phyloP scores from a whole-genome alignment of 2,113 vertebrate genomes.

The Piaya cayana region DNA sequence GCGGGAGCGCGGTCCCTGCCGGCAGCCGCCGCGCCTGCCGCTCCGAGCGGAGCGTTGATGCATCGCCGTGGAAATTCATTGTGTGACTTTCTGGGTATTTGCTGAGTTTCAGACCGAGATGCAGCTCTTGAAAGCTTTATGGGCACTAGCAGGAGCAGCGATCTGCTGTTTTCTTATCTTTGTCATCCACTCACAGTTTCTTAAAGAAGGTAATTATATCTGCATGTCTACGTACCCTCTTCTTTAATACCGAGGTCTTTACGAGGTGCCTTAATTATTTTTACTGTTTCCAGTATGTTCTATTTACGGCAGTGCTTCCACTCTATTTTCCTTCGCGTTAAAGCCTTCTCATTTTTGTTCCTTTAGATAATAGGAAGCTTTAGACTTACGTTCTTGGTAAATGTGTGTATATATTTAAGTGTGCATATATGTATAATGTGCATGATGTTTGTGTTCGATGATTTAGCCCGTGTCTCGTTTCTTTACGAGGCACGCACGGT shows the following conservation, averaged over 20 bases:
- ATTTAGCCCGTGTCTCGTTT: constrained; percentile 8
- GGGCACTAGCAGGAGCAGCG: constrained; percentile 94
- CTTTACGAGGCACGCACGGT: neutral
- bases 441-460: neutral
- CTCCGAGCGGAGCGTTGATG: constrained; percentile 75
- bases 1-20: constrained; percentile 69
- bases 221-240: constrained; percentile 56
- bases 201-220: constrained; percentile 92
- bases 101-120: constrained; percentile 87
- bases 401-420: neutral
- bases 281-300: constrained; percentile 65
- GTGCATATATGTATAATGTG: neutral
- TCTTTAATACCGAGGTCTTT: constrained; percentile 53
- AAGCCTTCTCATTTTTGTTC: constrained; percentile 8
- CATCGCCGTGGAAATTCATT: constrained; percentile 77
- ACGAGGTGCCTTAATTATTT: constrained; percentile 61
- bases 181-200: constrained; percentile 93
- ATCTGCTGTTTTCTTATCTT: constrained; percentile 95
- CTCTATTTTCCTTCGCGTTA: neutral
- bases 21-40: constrained; percentile 72
- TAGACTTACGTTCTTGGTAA: constrained; percentile 16
- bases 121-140: constrained; percentile 96
- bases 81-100: constrained; percentile 82
- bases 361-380: constrained; percentile 18
- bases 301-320: constrained; percentile 55